These are phyloP conservation scores for Gymnosoma rotundatum DNA, from an alignment of 2,888 invertebrate genomes.

Conservation along the genomic window DNA sequence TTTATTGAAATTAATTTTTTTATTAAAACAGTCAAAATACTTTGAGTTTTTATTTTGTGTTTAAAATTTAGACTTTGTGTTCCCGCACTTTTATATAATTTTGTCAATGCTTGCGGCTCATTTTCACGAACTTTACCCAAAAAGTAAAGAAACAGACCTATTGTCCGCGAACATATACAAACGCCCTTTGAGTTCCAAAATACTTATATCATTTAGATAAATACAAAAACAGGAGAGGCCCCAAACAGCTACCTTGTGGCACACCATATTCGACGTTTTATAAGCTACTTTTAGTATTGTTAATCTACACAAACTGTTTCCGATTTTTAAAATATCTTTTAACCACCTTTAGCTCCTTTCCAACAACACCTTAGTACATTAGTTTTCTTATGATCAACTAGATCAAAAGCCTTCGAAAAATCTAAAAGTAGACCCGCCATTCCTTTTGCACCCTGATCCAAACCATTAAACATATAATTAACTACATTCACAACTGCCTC, in stretches of 20 bases:
- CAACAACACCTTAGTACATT: neutral
- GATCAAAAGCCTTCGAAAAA: constrained; percentile 8
- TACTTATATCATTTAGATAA: neutral
- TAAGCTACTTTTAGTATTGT: neutral
- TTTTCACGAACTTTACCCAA: too few relatives aligned
- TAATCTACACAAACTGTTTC: neutral
- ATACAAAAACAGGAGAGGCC: neutral
- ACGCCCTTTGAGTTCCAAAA: neutral
- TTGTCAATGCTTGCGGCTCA: too few relatives aligned
- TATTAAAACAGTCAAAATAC: too few relatives aligned
- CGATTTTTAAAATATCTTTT: neutral
- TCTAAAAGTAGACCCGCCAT: neutral
- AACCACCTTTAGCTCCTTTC: neutral
- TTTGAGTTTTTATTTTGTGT: too few relatives aligned
- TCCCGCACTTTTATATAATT: too few relatives aligned
- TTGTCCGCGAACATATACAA: neutral
- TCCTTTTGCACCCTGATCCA: neutral
- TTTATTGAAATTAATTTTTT: too few relatives aligned
- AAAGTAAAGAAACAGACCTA: too few relatives aligned
- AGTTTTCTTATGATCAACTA: neutral
- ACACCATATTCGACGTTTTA: neutral
- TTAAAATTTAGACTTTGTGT: too few relatives aligned
- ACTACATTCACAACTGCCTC: neutral
- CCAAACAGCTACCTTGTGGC: neutral
- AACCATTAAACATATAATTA: neutral